Percentiles rank a stretch among this genome's conserved stretches.
phyloP scores from a whole-genome alignment of 92 coral and sea anemone species.

The Porites evermanni region DNA sequence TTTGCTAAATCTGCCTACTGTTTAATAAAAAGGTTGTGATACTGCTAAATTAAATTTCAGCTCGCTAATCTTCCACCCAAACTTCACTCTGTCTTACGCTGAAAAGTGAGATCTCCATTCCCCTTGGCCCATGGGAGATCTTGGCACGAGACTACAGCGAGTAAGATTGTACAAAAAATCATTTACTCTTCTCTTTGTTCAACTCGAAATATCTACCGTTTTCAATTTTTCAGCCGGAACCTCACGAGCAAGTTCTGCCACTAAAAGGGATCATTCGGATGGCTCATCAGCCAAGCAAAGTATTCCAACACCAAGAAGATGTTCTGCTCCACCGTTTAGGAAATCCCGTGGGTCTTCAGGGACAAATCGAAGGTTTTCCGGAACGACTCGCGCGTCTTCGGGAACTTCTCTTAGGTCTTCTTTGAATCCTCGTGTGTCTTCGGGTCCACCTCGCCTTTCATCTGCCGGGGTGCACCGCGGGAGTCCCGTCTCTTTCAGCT shows the following conservation, averaged over 20 bases:
- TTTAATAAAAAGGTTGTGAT: no score
- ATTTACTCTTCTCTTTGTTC: neutral
- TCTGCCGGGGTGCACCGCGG: conserved; percentile 10
- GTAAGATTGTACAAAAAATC: neutral
- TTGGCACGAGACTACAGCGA: neutral
- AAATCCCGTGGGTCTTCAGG: neutral
- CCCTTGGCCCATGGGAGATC: no score
- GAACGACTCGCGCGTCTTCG: conserved; percentile 25
- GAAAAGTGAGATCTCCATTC: no score
- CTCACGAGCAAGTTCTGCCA: conserved; percentile 11
- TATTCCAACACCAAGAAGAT: conserved; percentile 5
- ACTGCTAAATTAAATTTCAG: no score
- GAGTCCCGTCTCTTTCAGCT: conserved; percentile 5
- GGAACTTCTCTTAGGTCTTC: neutral
- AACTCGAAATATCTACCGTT: neutral
- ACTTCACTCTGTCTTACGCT: no score
- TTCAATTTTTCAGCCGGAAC: conserved; percentile 31
- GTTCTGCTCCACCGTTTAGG: neutral
- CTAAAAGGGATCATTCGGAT: neutral
- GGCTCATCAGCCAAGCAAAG: neutral
- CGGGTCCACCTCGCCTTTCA: neutral
- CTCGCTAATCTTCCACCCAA: no score
- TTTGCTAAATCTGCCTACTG: no score
- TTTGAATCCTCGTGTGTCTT: conserved; percentile 3
- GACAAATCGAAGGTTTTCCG: neutral